Conservation (phyloP, 1,140 invertebrate genomes). For the Pectinophora gossypiella region DNA sequence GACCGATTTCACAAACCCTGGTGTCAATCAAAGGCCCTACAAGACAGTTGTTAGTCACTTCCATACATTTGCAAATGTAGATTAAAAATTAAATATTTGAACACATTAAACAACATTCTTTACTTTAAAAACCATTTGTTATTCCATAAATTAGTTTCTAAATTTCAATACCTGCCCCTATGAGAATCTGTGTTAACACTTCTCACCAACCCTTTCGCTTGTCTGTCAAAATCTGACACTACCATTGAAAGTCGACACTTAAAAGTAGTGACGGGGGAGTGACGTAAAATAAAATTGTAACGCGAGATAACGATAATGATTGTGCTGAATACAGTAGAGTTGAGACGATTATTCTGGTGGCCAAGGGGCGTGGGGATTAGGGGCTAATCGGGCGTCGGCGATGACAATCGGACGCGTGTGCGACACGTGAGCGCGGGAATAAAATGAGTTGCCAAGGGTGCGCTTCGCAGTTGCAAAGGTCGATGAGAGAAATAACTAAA, state of each 20-base stretch:
- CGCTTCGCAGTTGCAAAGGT: background rate
- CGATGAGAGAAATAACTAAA: too few species aligned
- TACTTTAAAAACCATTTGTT: too few species aligned
- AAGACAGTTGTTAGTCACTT: too few species aligned
- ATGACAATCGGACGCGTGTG: conserved; percentile 59
- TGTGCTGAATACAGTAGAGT: conserved; percentile 18
- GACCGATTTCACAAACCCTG: too few species aligned
- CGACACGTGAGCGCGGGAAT: conserved; percentile 24
- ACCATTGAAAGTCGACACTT: background rate
- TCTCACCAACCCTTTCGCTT: background rate
- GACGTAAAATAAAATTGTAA: conserved; percentile 45
- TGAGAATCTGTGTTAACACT: too few species aligned
- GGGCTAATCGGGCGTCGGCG: conserved; percentile 58
- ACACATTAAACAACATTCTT: too few species aligned
- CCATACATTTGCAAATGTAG: too few species aligned
- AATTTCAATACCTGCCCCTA: too few species aligned
- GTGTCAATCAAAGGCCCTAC: too few species aligned
- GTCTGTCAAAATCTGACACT: background rate
- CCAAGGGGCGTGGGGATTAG: conserved; percentile 53
- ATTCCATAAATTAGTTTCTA: too few species aligned
- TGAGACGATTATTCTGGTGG: conserved; percentile 46
- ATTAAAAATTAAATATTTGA: too few species aligned
- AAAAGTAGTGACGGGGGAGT: conserved; percentile 5
- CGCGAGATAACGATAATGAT: conserved; percentile 52
- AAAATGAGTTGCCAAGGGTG: background rate